Evolutionary conservation across 2,113 vertebrate species (phyloP).

Genomic region (Dipodomys spectabilis): DNA sequence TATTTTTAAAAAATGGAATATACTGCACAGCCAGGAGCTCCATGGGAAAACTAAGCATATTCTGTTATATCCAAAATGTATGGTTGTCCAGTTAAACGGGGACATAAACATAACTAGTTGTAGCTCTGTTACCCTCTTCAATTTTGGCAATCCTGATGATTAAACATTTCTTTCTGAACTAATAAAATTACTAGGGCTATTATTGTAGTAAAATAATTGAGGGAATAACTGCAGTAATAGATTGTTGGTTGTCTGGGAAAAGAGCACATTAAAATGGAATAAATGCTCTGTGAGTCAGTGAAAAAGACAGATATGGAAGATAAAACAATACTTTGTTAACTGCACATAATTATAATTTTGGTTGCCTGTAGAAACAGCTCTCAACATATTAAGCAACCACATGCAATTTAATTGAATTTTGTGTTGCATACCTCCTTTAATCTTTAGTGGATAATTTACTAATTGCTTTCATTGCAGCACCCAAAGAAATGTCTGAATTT

Average conservation of each 20-base stretch:
- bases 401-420: constrained; percentile 76
- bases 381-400: constrained; percentile 68
- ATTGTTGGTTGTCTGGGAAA: constrained; percentile 13
- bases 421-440: constrained; percentile 67
- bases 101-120: not conserved
- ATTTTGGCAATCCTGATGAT: constrained; percentile 37
- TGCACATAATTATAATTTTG: constrained; percentile 58
- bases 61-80: not conserved
- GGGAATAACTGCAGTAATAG: not conserved
- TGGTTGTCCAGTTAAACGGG: constrained; percentile 35
- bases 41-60: not conserved
- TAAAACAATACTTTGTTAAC: constrained; percentile 67
- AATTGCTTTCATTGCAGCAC: constrained; percentile 62
- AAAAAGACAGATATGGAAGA: constrained; percentile 51
- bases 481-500: constrained; percentile 72
- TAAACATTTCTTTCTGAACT: constrained; percentile 47
- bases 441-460: constrained; percentile 79
- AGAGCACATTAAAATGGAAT: constrained; percentile 19
- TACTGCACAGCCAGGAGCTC: not conserved
- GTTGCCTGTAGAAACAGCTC: constrained; percentile 63
- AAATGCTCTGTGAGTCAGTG: constrained; percentile 13
- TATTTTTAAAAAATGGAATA: not conserved
- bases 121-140: constrained; percentile 15
- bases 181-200: constrained; percentile 11
- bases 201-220: constrained; percentile 20